Conservation (phyloP, 2,797 vertebrate genomes). For the Urophycis tenuis region DNA sequence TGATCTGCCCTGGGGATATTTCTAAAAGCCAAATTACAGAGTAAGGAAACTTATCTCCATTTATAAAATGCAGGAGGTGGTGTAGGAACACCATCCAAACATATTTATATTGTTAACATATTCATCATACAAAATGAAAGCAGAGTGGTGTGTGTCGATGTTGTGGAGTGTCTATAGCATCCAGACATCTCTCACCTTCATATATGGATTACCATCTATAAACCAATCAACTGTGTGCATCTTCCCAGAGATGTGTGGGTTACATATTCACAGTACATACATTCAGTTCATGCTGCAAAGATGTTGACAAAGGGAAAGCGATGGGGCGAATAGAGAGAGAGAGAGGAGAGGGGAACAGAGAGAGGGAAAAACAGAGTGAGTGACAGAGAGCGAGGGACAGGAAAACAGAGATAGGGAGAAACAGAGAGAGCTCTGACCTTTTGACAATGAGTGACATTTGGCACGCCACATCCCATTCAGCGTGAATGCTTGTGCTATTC, state of each 20-base stretch:
- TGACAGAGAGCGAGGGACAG: too few relatives aligned
- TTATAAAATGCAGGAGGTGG: conserved; percentile 48
- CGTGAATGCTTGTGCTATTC: conserved; percentile 1
- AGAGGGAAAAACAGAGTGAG: not conserved
- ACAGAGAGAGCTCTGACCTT: not conserved
- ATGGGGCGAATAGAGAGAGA: not conserved
- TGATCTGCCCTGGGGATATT: conserved; percentile 49
- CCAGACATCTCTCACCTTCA: not conserved
- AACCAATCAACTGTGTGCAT: not conserved
- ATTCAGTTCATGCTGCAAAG: too few relatives aligned
- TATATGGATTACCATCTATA: not conserved
- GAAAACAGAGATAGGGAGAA: too few relatives aligned
- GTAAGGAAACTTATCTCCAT: conserved; percentile 48
- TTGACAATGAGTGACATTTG: conserved; percentile 1
- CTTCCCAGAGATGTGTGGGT: not conserved
- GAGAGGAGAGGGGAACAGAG: not conserved
- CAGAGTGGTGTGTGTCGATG: conserved; percentile 4
- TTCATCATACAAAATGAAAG: conserved; percentile 39
- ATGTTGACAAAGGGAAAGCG: not conserved
- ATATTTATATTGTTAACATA: conserved; percentile 60
- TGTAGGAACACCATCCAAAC: conserved; percentile 35
- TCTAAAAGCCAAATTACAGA: conserved; percentile 55
- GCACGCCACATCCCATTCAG: not conserved
- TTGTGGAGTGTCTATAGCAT: not conserved
- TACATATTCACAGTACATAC: not conserved